A percentile compares a stretch with the other conserved stretches of the same genome.
Conservation (phyloP, 2,113 vertebrate genomes). For the Formicarius rufipectus region DNA sequence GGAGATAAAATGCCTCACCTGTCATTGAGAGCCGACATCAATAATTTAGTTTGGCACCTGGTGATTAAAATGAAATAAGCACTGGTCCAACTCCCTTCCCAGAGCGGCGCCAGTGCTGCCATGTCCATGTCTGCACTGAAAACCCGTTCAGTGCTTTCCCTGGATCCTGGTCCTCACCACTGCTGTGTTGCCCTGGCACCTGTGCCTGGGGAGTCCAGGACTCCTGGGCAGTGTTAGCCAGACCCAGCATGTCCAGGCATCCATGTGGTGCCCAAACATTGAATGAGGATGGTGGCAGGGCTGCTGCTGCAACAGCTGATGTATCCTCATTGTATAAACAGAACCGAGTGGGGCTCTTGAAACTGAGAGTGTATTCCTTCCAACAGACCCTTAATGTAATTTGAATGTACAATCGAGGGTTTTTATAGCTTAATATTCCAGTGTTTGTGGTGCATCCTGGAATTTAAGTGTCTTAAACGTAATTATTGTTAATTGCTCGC, state of each 20-base stretch:
- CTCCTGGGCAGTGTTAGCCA: neutral
- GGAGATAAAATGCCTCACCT: constrained; percentile 17
- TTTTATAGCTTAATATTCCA: constrained; percentile 70
- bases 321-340: neutral
- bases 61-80: constrained; percentile 47
- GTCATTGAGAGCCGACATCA: constrained; percentile 17
- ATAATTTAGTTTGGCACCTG: constrained; percentile 25
- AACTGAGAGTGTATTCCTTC: constrained; percentile 33
- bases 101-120: rapidly evolving
- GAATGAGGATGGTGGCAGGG: neutral
- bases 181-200: neutral
- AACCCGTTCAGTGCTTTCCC: neutral
- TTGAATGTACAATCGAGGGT: constrained; percentile 66
- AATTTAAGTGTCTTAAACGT: constrained; percentile 79
- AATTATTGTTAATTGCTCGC: constrained; percentile 81
- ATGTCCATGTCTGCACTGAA: rapidly evolving
- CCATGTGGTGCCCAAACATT: rapidly evolving
- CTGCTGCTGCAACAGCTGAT: neutral
- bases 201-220: neutral
- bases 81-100: neutral
- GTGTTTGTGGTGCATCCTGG: constrained; percentile 75
- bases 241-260: neutral
- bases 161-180: neutral
- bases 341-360: constrained; percentile 38
- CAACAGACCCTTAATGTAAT: constrained; percentile 66